Base-by-base conservation (phyloP, 2,113 vertebrate genomes). In the Pituophis catenifer region DNA sequence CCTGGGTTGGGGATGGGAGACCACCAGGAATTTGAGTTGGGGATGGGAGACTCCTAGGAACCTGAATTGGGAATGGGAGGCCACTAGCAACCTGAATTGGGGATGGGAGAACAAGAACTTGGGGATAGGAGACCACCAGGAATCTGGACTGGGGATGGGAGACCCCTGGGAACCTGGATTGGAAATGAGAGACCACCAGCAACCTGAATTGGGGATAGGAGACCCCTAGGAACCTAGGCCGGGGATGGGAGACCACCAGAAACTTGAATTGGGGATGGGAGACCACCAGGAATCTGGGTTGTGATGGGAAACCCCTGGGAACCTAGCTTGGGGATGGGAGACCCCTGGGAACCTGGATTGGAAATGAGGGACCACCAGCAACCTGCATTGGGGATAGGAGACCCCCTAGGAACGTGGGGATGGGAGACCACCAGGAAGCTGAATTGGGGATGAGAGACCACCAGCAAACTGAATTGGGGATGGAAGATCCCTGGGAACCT, bases 381-480 rank as follows among this genome's bases (percentile, higher is more conserved):
- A 59, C 3, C 11, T 65, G 5, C 11, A 1, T 3, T n/a, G 62
- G 11, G 11, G 11, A n/a, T 65, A 8, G 8, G 2, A 62, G 24
- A 29, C 59, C 24, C 4, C 24, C 24, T 24, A 65, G 26, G 26
- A 65, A 65, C 0, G 0, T 11, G 0, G 59, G 26, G 10, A 29
- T 24, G 12, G 65, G 29, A 70, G 29, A 33, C 65, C 65, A 7
- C 5, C 1, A 2, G 65, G 12, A 70, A 70, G n/a, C n/a, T n/a
- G n/a, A n/a, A n/a, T n/a, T 70, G 29, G 58, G 9, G 23, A 26
- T 59, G 50, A 5, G 55, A 53, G 17, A 65, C 4, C 29, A 3
- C 26, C 1, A 7, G 50, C 1, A 50, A 50, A 0, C 1, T 50
- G 2, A 0, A 1, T 1, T 33, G n/a, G n/a, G 6, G 6, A 38